Evolutionary conservation across 1,140 invertebrate species (phyloP).

Genomic region (Drosophila pallidifrons): DNA sequence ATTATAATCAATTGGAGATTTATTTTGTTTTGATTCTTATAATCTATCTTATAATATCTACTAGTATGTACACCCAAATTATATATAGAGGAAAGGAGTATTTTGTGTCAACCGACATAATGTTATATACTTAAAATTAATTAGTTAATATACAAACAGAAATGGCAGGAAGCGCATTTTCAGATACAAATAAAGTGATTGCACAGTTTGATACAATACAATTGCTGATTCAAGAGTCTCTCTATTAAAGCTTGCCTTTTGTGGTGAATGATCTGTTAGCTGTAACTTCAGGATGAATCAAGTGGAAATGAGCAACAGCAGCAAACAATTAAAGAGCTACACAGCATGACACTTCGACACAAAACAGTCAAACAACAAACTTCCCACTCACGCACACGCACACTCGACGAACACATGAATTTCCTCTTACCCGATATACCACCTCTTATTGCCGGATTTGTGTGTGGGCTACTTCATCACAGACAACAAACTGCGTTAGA

Average conservation of each 20-base stretch:
- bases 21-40: no score
- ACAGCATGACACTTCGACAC: constrained; percentile 22
- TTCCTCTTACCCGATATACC: constrained; percentile 8
- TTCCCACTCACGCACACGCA: constrained; percentile 2
- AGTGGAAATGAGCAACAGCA: constrained; percentile 37
- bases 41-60: no score
- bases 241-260: background rate
- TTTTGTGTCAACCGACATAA: no score
- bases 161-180: no score
- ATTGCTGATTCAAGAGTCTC: background rate
- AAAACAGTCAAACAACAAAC: constrained; percentile 34
- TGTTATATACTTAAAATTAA: no score
- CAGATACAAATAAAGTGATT: no score
- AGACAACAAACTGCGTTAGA: constrained; percentile 40
- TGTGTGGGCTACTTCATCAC: constrained; percentile 44
- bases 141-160: no score
- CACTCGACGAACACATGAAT: constrained; percentile 20
- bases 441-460: background rate
- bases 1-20: no score
- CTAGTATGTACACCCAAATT: no score
- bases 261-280: constrained; percentile 2
- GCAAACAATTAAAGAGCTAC: constrained; percentile 46
- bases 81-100: no score
- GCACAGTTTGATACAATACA: no score
- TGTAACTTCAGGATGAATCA: constrained; percentile 19